Percentiles rank a stretch among this genome's conserved stretches.
Conservation (phyloP, 2,797 vertebrate species). For the Antrozous pallidus region DNA sequence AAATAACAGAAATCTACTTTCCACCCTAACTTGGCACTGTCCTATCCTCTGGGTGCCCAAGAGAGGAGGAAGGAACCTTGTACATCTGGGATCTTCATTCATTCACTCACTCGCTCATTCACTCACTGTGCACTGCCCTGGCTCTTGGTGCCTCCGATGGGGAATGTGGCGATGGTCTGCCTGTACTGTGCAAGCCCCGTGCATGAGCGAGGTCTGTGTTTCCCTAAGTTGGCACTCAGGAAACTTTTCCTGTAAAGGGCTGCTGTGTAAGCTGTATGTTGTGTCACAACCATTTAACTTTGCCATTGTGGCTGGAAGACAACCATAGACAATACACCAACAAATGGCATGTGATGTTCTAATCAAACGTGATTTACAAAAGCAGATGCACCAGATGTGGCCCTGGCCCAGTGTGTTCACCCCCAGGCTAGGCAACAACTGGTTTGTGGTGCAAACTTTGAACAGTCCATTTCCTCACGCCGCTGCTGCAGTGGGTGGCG, state of each 20-base stretch:
- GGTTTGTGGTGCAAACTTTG: neutral
- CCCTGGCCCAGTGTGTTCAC: neutral
- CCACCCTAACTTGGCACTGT: neutral
- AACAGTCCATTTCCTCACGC: fast-evolving
- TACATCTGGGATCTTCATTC: neutral
- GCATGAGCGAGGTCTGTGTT: neutral
- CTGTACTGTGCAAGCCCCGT: neutral
- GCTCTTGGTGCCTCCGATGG: neutral
- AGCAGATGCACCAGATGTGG: neutral
- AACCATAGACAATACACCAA: neutral
- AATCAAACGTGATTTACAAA: neutral
- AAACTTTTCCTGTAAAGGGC: neutral
- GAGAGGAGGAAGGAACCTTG: neutral
- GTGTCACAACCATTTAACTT: neutral
- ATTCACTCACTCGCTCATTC: neutral
- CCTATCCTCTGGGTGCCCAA: neutral
- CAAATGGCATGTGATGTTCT: neutral
- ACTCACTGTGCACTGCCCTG: neutral
- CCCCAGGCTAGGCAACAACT: neutral
- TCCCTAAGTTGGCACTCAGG: neutral
- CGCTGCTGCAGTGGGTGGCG: neutral
- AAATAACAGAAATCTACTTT: neutral
- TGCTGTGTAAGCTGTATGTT: neutral
- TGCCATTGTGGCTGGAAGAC: neutral
- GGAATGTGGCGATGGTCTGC: neutral